Percentiles rank a stretch among this genome's conserved stretches.
phyloP scores from a whole-genome alignment of 2,888 invertebrate species.

The Aproaerema taeniolella region DNA sequence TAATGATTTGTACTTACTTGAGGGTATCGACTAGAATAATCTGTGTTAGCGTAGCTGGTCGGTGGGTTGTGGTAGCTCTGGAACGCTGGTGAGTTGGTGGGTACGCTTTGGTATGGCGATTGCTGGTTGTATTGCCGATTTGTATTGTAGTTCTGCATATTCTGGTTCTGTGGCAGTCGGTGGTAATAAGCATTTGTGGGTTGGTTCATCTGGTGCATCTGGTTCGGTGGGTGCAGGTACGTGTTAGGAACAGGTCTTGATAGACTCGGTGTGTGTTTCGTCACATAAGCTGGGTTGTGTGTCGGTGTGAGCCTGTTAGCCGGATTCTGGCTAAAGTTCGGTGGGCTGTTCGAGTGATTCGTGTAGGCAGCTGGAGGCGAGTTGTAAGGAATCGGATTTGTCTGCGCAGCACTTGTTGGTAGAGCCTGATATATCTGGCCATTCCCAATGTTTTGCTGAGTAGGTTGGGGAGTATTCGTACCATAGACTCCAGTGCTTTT shows the following conservation, averaged over 20 bases:
- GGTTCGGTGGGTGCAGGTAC: constrained; percentile 55
- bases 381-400: constrained; percentile 58
- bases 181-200: constrained; percentile 61
- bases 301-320: constrained; percentile 61
- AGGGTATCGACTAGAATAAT: constrained; percentile 72
- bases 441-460: constrained; percentile 35
- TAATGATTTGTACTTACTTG: constrained; percentile 52
- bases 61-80: constrained; percentile 71
- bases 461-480: constrained; percentile 41
- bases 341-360: constrained; percentile 56
- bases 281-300: constrained; percentile 44
- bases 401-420: constrained; percentile 43
- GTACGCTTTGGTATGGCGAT: constrained; percentile 67
- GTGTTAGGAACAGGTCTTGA: constrained; percentile 56
- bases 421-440: constrained; percentile 59
- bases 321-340: constrained; percentile 61
- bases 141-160: constrained; percentile 36
- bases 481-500: constrained; percentile 52
- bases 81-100: constrained; percentile 65
- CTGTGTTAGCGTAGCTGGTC: constrained; percentile 66
- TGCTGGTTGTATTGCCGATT: constrained; percentile 46
- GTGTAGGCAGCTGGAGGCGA: constrained; percentile 56
- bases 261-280: constrained; percentile 48
- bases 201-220: constrained; percentile 50
- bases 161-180: constrained; percentile 53